phyloP scores from a whole-genome alignment of 2,888 invertebrate species.

The Scaptomyza cyrtandrae region DNA sequence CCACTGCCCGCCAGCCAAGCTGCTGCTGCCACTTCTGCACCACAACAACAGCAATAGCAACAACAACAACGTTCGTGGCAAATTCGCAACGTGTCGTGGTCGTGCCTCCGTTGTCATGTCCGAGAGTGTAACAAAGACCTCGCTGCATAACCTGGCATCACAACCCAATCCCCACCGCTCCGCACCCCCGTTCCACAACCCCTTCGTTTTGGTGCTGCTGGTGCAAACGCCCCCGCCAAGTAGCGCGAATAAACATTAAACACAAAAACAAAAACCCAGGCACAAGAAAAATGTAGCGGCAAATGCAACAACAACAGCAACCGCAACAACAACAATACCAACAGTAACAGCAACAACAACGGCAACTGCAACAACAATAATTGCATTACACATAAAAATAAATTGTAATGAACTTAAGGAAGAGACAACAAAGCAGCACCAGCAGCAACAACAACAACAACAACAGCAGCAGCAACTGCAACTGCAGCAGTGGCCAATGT shows the following conservation, averaged over 20 bases:
- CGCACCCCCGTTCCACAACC: neutral
- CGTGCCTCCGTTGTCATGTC: conserved; percentile 77
- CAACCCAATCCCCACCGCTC: neutral
- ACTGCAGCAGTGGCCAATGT: conserved; percentile 60
- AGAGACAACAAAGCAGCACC: conserved; percentile 57
- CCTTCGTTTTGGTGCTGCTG: conserved; percentile 22
- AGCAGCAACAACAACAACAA: conserved; percentile 13
- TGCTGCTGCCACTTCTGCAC: conserved; percentile 36
- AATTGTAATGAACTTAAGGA: conserved; percentile 76
- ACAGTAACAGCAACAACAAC: conserved; percentile 29
- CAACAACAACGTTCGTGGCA: conserved; percentile 68
- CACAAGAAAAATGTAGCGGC: conserved; percentile 52
- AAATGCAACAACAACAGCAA: conserved; percentile 22
- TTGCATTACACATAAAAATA: conserved; percentile 79
- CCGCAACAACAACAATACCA: conserved; percentile 8
- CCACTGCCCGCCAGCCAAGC: conserved; percentile 51
- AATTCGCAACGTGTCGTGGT: conserved; percentile 79
- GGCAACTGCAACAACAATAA: conserved; percentile 68
- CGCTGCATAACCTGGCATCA: conserved; percentile 51
- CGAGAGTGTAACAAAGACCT: conserved; percentile 79
- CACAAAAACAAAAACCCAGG: conserved; percentile 36
- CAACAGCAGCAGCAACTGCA: conserved; percentile 21
- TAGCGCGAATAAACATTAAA: conserved; percentile 74
- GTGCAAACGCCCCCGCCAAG: conserved; percentile 63
- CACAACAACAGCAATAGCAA: conserved; percentile 41